These are phyloP conservation scores for Heliothis subflexa DNA, from an alignment of 1,140 invertebrate species.

Conservation along the genomic window DNA sequence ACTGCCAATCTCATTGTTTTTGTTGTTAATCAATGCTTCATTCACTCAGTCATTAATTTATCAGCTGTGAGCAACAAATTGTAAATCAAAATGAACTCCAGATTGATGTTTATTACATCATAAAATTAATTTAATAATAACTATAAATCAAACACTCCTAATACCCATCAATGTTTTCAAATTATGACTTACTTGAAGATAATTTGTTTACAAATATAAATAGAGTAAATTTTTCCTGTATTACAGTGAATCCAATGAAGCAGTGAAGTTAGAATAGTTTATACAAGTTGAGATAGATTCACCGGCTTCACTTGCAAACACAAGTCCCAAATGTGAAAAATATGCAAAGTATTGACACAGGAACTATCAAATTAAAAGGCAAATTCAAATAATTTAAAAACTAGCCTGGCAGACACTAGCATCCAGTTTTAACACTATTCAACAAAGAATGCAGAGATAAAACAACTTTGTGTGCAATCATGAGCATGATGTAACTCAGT, in stretches of 20 bases:
- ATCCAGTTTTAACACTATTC: constrained; percentile 44
- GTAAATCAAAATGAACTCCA: constrained; percentile 42
- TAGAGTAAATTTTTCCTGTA: constrained; percentile 6
- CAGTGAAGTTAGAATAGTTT: constrained; percentile 4
- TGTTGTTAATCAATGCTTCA: constrained; percentile 32
- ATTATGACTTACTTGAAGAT: constrained; percentile 23
- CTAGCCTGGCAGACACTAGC: constrained; percentile 30
- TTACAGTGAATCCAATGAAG: background rate
- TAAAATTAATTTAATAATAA: constrained; percentile 40
- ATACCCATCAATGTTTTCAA: constrained; percentile 27
- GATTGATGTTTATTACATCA: constrained; percentile 43
- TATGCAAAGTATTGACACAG: constrained; percentile 23
- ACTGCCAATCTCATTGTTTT: constrained; percentile 7
- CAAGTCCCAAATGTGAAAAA: constrained; percentile 28
- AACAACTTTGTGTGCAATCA: constrained; percentile 51
- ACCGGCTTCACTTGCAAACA: constrained; percentile 10
- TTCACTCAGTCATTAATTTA: constrained; percentile 31
- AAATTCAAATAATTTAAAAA: constrained; percentile 33
- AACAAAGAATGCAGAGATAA: constrained; percentile 55
- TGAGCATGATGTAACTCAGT: constrained; percentile 51
- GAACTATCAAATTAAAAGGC: constrained; percentile 22
- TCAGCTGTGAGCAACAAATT: constrained; percentile 31
- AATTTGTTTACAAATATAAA: constrained; percentile 42
- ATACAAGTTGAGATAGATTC: constrained; percentile 1
- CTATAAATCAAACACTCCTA: constrained; percentile 36